Evolutionary conservation across 2,888 invertebrate genomes (phyloP).

Genomic region (Euphydryas editha): DNA sequence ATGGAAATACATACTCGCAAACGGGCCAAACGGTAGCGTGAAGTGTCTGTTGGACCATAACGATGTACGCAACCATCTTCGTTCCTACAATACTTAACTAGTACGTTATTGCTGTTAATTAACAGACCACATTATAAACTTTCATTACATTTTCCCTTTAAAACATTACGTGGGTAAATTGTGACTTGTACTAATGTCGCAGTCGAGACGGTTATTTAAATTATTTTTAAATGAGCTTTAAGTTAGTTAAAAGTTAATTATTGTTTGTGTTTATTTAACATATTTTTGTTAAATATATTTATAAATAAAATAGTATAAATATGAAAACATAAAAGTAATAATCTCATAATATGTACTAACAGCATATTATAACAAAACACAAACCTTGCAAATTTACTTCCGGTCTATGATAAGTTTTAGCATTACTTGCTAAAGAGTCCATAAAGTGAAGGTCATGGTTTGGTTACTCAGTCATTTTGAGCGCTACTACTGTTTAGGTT

Average conservation of each 20-base stretch:
- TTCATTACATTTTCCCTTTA: slow-evolving; percentile 29
- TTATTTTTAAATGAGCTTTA: neutral
- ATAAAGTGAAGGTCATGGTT: slow-evolving; percentile 60
- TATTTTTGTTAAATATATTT: too few species aligned
- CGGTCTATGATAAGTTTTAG: slow-evolving; percentile 6
- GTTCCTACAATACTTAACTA: slow-evolving; percentile 60
- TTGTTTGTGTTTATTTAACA: too few species aligned
- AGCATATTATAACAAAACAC: neutral
- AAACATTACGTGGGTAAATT: neutral
- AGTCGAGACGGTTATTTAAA: neutral
- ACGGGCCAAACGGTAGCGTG: slow-evolving; percentile 42
- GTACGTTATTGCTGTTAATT: slow-evolving; percentile 55
- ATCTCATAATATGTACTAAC: neutral
- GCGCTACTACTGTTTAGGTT: slow-evolving; percentile 65
- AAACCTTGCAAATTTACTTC: neutral
- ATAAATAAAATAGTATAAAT: too few species aligned
- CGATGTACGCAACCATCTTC: slow-evolving; percentile 68
- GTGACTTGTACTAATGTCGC: neutral
- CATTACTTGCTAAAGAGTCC: slow-evolving; percentile 41
- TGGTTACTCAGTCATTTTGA: slow-evolving; percentile 59
- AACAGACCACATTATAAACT: slow-evolving; percentile 38
- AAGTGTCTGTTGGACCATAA: slow-evolving; percentile 70
- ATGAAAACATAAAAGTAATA: too few species aligned
- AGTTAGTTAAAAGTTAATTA: too few species aligned
- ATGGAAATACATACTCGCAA: slow-evolving; percentile 48